These are phyloP conservation scores for Odiellus spinosus DNA, from an alignment of 2,888 invertebrate species.

Conservation along the genomic window DNA sequence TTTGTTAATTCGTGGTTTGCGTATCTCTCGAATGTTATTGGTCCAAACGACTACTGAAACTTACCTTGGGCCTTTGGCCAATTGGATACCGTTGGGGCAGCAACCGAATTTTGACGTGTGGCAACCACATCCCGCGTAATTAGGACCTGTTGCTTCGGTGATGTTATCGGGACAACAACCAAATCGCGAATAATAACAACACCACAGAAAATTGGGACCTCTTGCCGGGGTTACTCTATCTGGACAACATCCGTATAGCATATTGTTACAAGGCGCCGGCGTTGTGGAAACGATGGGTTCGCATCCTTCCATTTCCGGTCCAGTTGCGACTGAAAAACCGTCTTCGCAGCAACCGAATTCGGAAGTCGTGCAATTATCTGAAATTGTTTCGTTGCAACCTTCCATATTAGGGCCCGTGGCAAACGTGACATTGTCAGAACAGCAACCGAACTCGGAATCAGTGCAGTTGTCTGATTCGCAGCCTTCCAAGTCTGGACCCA, in stretches of 20 bases:
- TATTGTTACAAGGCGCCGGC: constrained; percentile 14
- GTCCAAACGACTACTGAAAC: constrained; percentile 57
- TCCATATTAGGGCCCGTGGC: not conserved
- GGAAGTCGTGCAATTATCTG: constrained; percentile 28
- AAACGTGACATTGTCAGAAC: constrained; percentile 38
- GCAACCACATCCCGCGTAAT: constrained; percentile 16
- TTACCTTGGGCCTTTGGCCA: constrained; percentile 46
- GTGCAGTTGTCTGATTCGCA: constrained; percentile 16
- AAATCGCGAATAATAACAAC: constrained; percentile 22
- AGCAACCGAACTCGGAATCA: constrained; percentile 37
- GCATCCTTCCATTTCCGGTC: constrained; percentile 28
- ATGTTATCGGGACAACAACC: constrained; percentile 41
- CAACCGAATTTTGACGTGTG: constrained; percentile 43
- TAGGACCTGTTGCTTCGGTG: constrained; percentile 8
- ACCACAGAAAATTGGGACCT: constrained; percentile 21
- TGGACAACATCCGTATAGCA: constrained; percentile 56
- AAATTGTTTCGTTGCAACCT: not conserved
- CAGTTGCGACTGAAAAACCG: constrained; percentile 57
- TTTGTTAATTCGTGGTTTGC: no score
- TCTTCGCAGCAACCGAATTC: constrained; percentile 75
- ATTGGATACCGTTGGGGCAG: constrained; percentile 55
- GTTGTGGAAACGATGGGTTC: constrained; percentile 1
- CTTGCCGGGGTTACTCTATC: constrained; percentile 43
- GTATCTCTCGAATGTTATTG: not conserved
- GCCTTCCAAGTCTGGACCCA: constrained; percentile 32